Evolutionary conservation across 1,140 invertebrate species (phyloP).

Genomic region (Ips typographus): DNA sequence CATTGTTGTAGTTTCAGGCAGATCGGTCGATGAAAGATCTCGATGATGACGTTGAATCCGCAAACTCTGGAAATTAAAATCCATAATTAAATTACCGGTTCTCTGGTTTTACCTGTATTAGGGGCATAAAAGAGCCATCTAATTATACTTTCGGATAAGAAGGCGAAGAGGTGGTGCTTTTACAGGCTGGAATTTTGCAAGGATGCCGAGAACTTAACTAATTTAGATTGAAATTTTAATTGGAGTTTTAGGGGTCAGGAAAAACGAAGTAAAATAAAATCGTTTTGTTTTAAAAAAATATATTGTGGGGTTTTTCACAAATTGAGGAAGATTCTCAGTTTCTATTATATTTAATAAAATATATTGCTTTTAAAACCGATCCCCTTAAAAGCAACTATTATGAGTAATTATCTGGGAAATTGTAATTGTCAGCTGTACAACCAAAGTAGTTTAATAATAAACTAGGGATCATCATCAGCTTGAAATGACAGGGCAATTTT

Average conservation of each 20-base stretch:
- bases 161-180: constrained; percentile 1
- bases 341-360: too few species aligned
- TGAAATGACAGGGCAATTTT: too few species aligned
- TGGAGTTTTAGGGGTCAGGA: neutral
- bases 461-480: too few species aligned
- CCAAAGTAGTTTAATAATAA: too few species aligned
- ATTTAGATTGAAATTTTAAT: constrained; percentile 21
- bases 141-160: constrained; percentile 16
- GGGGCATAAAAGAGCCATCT: neutral
- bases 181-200: neutral
- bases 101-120: neutral
- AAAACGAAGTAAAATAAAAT: neutral
- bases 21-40: neutral
- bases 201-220: constrained; percentile 6
- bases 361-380: too few species aligned
- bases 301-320: too few species aligned
- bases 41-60: constrained; percentile 21
- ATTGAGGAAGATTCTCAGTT: too few species aligned
- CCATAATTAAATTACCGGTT: constrained; percentile 1
- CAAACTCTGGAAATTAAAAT: constrained; percentile 19
- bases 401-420: too few species aligned
- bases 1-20: constrained; percentile 13
- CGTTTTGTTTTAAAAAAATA: too few species aligned
- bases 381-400: too few species aligned
- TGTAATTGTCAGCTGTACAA: too few species aligned